Base-by-base conservation (phyloP, 1,140 invertebrate genomes). In the Physella acuta region DNA sequence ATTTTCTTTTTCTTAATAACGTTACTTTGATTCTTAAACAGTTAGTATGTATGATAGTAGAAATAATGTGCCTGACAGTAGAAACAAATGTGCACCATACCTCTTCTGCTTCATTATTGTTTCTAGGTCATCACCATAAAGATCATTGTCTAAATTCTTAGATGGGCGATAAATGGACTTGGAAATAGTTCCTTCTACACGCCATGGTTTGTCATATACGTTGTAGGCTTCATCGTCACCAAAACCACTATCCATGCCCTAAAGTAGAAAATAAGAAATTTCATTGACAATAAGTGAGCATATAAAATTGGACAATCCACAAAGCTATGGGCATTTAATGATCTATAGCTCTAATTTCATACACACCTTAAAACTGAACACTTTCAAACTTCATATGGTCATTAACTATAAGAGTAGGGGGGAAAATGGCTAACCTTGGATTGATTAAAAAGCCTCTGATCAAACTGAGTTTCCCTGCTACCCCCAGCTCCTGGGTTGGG, bases 191-290 rank as follows among this genome's bases (percentile, higher is more conserved):
- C 92, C 92, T 26, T 91, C 83, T n/a, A 85, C 78, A 58, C 88
- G 75, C 89, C 88, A 89, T 17, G 88, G 85, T 84, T 97, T 95
- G 83, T 99, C 96, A 83, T 99, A 99, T 0, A 99, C 95, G 85
- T 93, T 96, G 85, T 99, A 99, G 0, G 92, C 92, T 78, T 99
- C 98, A 78, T 99, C 98, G 79, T 99, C 96, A 3, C 91, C 95
- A 87, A 96, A 99, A 8, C 98, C 98, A 79, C 91, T 93, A 79
- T 96, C 95, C 90, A 99, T 92, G 60, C 97, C 97, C 84, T 87
- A 73, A 20, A 79, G 31, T 11, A 67, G 1, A 55, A 34, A 53
- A 20, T 1, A 55, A 33, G 33, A 52, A 34, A 8, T n/a, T n/a
- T n/a, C n/a, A n/a, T n/a, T n/a, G n/a, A n/a, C n/a, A n/a, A n/a